Evolutionary conservation across 1,140 invertebrate genomes (phyloP).

Genomic region (Drosophila azteca): DNA sequence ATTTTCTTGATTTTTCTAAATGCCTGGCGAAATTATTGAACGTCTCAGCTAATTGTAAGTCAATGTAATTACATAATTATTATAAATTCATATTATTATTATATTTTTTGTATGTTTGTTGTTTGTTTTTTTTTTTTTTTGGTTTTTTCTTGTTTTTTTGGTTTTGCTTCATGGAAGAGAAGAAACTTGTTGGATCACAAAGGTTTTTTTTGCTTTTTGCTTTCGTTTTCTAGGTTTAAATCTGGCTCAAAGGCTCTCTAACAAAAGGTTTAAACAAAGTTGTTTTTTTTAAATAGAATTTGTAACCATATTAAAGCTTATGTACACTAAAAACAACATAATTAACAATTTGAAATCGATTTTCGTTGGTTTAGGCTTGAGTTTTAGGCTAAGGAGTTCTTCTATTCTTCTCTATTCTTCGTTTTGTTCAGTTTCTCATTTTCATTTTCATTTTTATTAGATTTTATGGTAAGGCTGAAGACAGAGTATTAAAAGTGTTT

Average conservation of each 20-base stretch:
- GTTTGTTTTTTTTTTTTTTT: constrained; percentile 22
- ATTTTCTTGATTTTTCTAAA: constrained; percentile 53
- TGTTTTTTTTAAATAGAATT: constrained; percentile 37
- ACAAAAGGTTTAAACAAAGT: constrained; percentile 57
- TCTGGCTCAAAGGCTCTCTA: constrained; percentile 44
- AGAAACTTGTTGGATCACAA: constrained; percentile 82
- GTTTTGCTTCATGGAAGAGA: constrained; percentile 81
- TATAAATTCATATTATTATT: constrained; percentile 69
- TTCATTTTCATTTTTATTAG: constrained; percentile 29
- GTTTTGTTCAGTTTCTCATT: background rate
- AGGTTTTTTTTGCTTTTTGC: constrained; percentile 56
- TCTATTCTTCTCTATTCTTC: constrained; percentile 11
- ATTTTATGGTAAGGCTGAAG: constrained; percentile 72
- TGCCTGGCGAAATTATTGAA: constrained; percentile 76
- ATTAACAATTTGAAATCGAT: constrained; percentile 63
- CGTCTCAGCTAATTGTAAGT: constrained; percentile 74
- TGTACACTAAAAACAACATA: constrained; percentile 71
- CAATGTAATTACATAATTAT: constrained; percentile 69
- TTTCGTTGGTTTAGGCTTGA: constrained; percentile 57
- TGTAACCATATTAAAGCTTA: constrained; percentile 69
- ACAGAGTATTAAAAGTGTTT: constrained; percentile 76
- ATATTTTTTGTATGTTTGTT: constrained; percentile 8
- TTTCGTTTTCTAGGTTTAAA: constrained; percentile 8
- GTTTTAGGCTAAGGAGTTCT: constrained; percentile 27
- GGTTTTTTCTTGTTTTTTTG: constrained; percentile 25